Conservation (phyloP, 2,797 vertebrate genomes). For the Menidia menidia region DNA sequence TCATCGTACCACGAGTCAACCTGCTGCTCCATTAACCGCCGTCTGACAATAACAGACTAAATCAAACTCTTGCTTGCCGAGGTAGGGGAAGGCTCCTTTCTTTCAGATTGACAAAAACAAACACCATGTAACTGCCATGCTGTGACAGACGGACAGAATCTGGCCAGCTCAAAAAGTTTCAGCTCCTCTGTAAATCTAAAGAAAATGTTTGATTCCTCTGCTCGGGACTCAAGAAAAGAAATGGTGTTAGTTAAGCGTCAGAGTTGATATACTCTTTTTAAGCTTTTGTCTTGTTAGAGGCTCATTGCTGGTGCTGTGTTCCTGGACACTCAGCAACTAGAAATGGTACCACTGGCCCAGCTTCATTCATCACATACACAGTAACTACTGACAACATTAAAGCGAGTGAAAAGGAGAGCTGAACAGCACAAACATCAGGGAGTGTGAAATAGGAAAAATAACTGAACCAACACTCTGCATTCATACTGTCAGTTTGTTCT, state of each 20-base stretch:
- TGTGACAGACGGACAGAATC: neutral
- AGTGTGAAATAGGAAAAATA: no score
- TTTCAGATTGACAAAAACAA: slow-evolving; percentile 29
- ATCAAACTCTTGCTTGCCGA: slow-evolving; percentile 39
- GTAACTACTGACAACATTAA: no score
- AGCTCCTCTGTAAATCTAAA: neutral
- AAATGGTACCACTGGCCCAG: no score
- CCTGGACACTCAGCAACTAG: no score
- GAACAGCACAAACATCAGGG: no score
- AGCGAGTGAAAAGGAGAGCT: no score
- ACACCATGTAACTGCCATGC: slow-evolving; percentile 10
- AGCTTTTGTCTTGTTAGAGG: no score
- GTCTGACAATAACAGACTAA: slow-evolving; percentile 53
- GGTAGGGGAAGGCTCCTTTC: slow-evolving; percentile 5
- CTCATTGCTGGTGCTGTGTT: no score
- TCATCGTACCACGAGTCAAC: slow-evolving; percentile 60
- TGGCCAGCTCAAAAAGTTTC: slow-evolving; percentile 14
- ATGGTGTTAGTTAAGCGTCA: neutral
- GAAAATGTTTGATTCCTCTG: neutral
- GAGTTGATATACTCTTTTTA: no score
- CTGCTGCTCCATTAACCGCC: slow-evolving; percentile 69
- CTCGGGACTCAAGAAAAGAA: neutral
- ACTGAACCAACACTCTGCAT: no score
- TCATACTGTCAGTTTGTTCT: no score
- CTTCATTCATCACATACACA: no score